Evolutionary conservation across 2,888 invertebrate genomes (phyloP).

Genomic region (Parnassius orleans): DNA sequence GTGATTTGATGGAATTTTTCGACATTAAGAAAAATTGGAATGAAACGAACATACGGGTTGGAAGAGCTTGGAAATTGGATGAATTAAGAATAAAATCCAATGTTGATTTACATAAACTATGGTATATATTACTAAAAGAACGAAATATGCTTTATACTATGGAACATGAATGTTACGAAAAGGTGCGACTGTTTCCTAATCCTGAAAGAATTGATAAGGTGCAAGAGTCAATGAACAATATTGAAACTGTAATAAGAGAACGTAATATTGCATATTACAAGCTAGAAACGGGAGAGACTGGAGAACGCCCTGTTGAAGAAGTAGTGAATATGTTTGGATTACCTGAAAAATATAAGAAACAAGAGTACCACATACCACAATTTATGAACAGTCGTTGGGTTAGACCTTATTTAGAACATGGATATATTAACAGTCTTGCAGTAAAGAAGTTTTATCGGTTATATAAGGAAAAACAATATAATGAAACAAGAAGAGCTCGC

Average conservation of each 20-base stretch:
- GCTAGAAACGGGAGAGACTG: slow-evolving; percentile 93
- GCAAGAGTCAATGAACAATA: slow-evolving; percentile 95
- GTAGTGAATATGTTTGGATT: slow-evolving; percentile 83
- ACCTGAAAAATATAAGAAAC: slow-evolving; percentile 75
- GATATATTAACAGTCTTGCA: slow-evolving; percentile 77
- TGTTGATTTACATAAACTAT: slow-evolving; percentile 96
- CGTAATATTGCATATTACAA: slow-evolving; percentile 93
- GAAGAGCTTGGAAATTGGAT: slow-evolving; percentile 93
- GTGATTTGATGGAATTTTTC: slow-evolving; percentile 92
- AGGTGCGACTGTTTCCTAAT: slow-evolving; percentile 88
- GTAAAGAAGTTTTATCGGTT: slow-evolving; percentile 79
- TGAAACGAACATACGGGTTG: slow-evolving; percentile 86
- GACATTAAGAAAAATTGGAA: slow-evolving; percentile 93
- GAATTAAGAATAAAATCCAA: slow-evolving; percentile 97
- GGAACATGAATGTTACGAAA: slow-evolving; percentile 89
- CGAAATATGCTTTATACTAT: slow-evolving; percentile 98
- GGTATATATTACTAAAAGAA: slow-evolving; percentile 96
- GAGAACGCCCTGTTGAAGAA: slow-evolving; percentile 86
- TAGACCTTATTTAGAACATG: slow-evolving; percentile 77
- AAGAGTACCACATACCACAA: slow-evolving; percentile 84
- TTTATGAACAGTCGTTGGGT: slow-evolving; percentile 85
- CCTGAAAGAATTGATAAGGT: slow-evolving; percentile 97
- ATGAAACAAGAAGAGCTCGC: slow-evolving; percentile 76
- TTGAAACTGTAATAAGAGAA: slow-evolving; percentile 94
- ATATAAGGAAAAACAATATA: slow-evolving; percentile 84